Percentiles rank a stretch among this genome's conserved stretches.
Evolutionary conservation across 2,888 invertebrate genomes (phyloP).

Genomic region (Bellardia pandia): DNA sequence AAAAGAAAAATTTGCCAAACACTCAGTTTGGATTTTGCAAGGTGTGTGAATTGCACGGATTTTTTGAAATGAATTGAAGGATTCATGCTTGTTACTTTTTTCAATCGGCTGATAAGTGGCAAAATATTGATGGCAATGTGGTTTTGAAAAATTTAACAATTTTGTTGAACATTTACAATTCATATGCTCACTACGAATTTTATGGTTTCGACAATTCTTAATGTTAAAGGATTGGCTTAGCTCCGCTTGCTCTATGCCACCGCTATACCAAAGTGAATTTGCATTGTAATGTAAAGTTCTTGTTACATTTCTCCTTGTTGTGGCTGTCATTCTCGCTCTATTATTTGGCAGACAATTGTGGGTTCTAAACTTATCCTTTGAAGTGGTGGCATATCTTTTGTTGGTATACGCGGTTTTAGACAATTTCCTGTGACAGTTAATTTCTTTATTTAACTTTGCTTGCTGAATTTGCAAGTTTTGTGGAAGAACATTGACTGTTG

Average conservation of each 20-base stretch:
- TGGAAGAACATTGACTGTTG: not conserved
- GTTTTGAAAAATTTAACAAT: slow-evolving; percentile 8
- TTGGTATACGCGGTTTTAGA: slow-evolving; percentile 12
- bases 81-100: not conserved
- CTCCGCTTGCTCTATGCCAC: not conserved
- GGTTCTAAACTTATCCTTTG: slow-evolving; percentile 27
- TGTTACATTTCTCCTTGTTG: slow-evolving; percentile 30
- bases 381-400: slow-evolving; percentile 11
- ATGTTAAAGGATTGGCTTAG: not conserved
- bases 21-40: not conserved
- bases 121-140: slow-evolving; percentile 2
- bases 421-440: slow-evolving; percentile 6
- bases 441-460: slow-evolving; percentile 33
- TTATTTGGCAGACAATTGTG: slow-evolving; percentile 51
- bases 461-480: not conserved
- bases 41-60: not conserved
- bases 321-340: slow-evolving; percentile 3
- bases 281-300: slow-evolving; percentile 18
- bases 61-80: not conserved
- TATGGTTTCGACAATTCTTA: not conserved
- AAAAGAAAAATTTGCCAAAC: slow-evolving; percentile 7
- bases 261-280: slow-evolving; percentile 9
- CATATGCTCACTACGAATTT: slow-evolving; percentile 24
- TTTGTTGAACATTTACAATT: slow-evolving; percentile 20
- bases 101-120: not conserved